phyloP scores from a whole-genome alignment of 2,797 vertebrate genomes.

The Argentina silus region DNA sequence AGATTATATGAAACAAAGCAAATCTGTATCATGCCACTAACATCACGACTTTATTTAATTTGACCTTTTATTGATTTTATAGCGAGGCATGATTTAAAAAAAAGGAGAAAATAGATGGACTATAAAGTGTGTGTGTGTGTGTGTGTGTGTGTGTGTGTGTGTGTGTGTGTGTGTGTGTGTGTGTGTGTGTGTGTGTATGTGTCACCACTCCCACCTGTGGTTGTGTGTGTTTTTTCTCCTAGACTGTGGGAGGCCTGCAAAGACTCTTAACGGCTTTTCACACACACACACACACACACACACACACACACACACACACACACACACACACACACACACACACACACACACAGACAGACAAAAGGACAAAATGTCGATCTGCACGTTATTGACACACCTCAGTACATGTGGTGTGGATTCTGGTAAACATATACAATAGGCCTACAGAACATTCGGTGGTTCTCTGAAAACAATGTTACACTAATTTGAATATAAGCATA shows the following conservation, averaged over 20 bases:
- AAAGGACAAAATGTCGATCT: constrained; percentile 21
- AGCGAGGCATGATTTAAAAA: background rate
- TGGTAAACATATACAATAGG: constrained; percentile 19
- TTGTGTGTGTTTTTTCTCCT: constrained; percentile 42
- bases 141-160: constrained; percentile 13
- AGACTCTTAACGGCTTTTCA: constrained; percentile 56
- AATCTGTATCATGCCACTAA: background rate
- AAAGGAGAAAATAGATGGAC: background rate
- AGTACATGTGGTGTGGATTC: constrained; percentile 28
- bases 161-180: constrained; percentile 31
- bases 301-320: constrained; percentile 19
- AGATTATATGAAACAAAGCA: background rate
- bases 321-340: constrained; percentile 28
- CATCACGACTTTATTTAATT: background rate
- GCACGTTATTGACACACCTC: constrained; percentile 22
- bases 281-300: too few relatives aligned
- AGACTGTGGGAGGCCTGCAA: constrained; percentile 74
- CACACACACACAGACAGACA: constrained; percentile 8
- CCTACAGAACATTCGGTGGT: background rate
- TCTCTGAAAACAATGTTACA: too few relatives aligned
- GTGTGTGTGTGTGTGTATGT: constrained; percentile 29
- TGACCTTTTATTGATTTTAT: background rate
- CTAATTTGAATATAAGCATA: too few relatives aligned
- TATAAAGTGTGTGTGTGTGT: constrained; percentile 24
- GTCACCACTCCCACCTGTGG: constrained; percentile 63